Percentiles rank a stretch among this genome's conserved stretches.
Evolutionary conservation across 2,888 invertebrate genomes (phyloP).

Genomic region (Stictocephala bisonia): DNA sequence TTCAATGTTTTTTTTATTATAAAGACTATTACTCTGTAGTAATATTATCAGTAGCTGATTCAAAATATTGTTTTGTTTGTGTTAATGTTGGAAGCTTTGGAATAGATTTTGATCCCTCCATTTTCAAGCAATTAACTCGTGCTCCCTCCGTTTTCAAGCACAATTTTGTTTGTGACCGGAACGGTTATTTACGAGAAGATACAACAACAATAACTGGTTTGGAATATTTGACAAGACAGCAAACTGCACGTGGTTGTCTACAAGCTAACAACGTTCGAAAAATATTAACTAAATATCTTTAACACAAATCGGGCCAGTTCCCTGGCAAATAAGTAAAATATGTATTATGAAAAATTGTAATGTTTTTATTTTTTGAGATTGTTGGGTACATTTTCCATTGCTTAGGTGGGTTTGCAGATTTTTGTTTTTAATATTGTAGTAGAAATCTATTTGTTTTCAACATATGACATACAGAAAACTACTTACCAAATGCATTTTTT

Average conservation of each 20-base stretch:
- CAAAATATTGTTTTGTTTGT: conserved; percentile 39
- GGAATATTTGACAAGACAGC: conserved; percentile 49
- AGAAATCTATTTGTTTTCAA: no score
- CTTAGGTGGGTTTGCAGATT: neutral
- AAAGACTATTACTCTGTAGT: conserved; percentile 42
- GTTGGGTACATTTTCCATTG: neutral
- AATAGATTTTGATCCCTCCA: conserved; percentile 4
- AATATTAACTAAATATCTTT: conserved; percentile 32
- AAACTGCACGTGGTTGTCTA: conserved; percentile 44
- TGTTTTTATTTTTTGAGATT: neutral
- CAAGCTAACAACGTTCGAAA: conserved; percentile 51
- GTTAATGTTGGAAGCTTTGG: conserved; percentile 32
- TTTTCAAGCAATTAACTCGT: neutral
- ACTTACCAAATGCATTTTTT: conserved; percentile 17
- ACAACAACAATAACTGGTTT: conserved; percentile 52
- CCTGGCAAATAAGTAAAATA: no score
- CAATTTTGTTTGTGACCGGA: conserved; percentile 53
- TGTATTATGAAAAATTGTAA: no score
- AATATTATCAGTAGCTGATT: conserved; percentile 40
- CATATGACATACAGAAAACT: neutral
- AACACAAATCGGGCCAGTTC: conserved; percentile 18
- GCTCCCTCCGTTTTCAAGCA: conserved; percentile 54
- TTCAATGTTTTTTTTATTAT: conserved; percentile 53
- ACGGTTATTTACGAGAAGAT: conserved; percentile 52
- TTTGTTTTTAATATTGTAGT: no score